Percentiles rank a stretch among this genome's conserved stretches.
Conservation (phyloP, 1,140 invertebrate genomes). For the Agrypnia vestita region DNA sequence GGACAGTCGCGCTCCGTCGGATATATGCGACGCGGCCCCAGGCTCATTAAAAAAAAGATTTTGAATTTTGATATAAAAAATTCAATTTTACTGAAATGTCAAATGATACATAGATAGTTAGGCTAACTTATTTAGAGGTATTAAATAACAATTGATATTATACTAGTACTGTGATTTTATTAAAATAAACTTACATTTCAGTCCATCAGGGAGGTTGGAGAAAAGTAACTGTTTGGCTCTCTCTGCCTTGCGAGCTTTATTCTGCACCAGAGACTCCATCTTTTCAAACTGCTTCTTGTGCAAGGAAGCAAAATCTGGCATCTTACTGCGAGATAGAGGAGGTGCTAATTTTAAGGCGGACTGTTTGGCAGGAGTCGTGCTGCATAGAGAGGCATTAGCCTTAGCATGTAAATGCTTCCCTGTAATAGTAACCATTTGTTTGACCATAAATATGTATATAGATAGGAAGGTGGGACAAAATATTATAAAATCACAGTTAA, state of each 20-base stretch:
- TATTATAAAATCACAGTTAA: no score
- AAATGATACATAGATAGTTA: no score
- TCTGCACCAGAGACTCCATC: conserved; percentile 78
- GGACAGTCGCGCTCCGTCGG: no score
- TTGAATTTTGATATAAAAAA: no score
- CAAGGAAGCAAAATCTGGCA: conserved; percentile 78
- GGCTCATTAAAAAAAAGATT: no score
- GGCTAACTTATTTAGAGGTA: no score
- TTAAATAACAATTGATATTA: neutral
- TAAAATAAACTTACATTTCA: conserved; percentile 50
- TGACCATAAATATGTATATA: no score
- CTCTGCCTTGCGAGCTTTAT: conserved; percentile 71
- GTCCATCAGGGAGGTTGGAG: conserved; percentile 53
- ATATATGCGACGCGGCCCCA: no score
- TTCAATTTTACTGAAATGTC: no score
- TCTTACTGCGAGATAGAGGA: conserved; percentile 66
- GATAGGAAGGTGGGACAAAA: no score
- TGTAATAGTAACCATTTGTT: neutral
- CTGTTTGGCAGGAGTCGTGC: conserved; percentile 40
- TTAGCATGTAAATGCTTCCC: conserved; percentile 44
- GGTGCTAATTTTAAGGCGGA: conserved; percentile 17
- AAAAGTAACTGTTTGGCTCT: conserved; percentile 69
- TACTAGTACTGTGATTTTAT: neutral
- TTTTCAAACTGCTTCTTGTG: conserved; percentile 77
- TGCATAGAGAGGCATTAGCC: conserved; percentile 21